These are phyloP conservation scores for Furcula furcula DNA, from an alignment of 2,888 invertebrate genomes.

Conservation along the genomic window DNA sequence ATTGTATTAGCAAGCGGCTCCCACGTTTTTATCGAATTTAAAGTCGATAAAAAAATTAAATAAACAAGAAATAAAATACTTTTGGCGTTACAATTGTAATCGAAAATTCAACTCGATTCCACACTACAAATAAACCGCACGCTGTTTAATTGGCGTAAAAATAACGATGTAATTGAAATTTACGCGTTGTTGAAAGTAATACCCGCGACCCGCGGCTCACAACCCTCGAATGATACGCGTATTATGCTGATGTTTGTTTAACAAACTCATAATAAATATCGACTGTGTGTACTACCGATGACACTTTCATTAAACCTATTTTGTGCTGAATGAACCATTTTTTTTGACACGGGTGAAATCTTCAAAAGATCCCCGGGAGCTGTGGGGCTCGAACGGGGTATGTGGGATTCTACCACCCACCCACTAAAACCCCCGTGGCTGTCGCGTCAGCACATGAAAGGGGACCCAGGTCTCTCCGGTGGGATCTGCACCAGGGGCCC, in stretches of 20 bases:
- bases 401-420: too few species aligned
- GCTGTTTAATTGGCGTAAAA: slow-evolving; percentile 72
- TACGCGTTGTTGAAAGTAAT: slow-evolving; percentile 41
- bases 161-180: slow-evolving; percentile 72
- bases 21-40: slow-evolving; percentile 3
- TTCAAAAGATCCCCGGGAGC: too few species aligned
- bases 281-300: too few species aligned
- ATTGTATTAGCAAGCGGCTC: too few species aligned
- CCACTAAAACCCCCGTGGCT: too few species aligned
- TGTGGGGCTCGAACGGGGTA: too few species aligned
- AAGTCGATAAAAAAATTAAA: slow-evolving; percentile 11
- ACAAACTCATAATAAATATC: not conserved
- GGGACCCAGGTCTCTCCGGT: too few species aligned
- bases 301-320: too few species aligned
- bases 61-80: slow-evolving; percentile 23
- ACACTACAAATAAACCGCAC: slow-evolving; percentile 51
- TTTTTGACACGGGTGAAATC: too few species aligned
- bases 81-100: slow-evolving; percentile 29
- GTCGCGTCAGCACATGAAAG: too few species aligned
- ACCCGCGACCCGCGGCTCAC: not conserved
- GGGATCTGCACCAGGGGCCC: too few species aligned
- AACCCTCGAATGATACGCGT: not conserved
- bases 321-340: too few species aligned
- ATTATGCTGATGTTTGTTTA: slow-evolving; percentile 1
- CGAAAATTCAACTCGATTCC: slow-evolving; percentile 37